phyloP scores from a whole-genome alignment of 2,113 vertebrate genomes.

The Caloenas nicobarica region DNA sequence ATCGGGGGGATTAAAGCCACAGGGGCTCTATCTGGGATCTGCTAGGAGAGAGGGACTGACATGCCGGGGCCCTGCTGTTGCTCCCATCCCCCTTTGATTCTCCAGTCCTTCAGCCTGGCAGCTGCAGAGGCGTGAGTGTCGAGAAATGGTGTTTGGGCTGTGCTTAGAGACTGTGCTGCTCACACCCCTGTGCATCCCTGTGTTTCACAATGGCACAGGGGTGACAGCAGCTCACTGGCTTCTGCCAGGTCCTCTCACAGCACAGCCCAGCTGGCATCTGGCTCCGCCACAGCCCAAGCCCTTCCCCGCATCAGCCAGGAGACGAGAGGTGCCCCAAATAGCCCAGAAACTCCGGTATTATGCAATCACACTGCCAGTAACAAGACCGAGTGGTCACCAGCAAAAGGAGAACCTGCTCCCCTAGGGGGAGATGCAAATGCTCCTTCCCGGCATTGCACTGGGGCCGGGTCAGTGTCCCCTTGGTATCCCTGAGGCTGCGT shows the following conservation, averaged over 20 bases:
- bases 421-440: not conserved
- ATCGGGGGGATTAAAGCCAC: constrained; percentile 18
- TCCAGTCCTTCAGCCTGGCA: not conserved
- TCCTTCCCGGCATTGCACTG: accelerated
- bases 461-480: accelerated
- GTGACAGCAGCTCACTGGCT: not conserved
- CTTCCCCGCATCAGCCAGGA: accelerated
- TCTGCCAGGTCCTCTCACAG: too few species aligned
- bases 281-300: not conserved
- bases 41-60: accelerated
- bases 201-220: accelerated
- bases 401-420: not conserved
- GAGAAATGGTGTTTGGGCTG: not conserved
- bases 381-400: not conserved
- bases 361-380: not conserved
- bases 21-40: not conserved
- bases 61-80: not conserved
- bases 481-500: not conserved
- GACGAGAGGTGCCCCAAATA: not conserved
- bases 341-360: accelerated
- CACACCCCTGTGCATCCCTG: accelerated
- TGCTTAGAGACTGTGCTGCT: not conserved
- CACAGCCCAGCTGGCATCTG: not conserved
- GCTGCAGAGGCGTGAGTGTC: not conserved
- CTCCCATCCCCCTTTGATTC: not conserved